These are phyloP conservation scores for Cecidostiba fungosa DNA, from an alignment of 2,888 invertebrate species.

Conservation along the genomic window DNA sequence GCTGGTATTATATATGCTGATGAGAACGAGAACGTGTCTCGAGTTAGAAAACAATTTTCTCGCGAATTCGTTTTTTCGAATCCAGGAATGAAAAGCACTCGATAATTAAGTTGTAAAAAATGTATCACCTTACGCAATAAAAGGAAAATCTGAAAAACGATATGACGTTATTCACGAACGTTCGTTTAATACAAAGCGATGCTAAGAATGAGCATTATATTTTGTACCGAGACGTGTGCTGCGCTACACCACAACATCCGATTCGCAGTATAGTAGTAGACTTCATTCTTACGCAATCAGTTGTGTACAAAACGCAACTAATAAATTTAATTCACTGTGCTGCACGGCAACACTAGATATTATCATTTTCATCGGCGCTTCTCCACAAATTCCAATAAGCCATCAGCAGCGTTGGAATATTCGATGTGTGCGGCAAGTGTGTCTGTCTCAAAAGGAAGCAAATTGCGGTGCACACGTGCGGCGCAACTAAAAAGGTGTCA, in stretches of 20 bases:
- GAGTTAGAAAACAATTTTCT: neutral
- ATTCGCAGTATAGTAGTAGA: neutral
- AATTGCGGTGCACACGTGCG: constrained; percentile 12
- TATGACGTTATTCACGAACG: neutral
- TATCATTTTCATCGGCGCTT: constrained; percentile 38
- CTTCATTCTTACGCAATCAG: neutral
- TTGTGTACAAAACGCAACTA: neutral
- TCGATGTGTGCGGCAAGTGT: neutral
- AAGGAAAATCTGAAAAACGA: neutral
- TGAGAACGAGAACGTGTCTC: neutral
- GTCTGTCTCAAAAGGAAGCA: neutral
- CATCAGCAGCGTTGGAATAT: neutral
- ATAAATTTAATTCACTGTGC: neutral
- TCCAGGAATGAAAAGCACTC: neutral
- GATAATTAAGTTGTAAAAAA: neutral
- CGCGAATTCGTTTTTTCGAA: neutral
- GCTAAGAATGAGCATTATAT: constrained; percentile 11
- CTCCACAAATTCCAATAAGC: neutral
- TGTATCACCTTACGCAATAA: neutral
- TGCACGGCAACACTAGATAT: neutral
- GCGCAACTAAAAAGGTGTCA: neutral
- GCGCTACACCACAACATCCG: neutral
- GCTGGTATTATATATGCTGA: too few relatives aligned
- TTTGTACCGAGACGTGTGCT: neutral
- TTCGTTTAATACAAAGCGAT: constrained; percentile 15